Conservation (phyloP, 2,113 vertebrate species). For the Toxotes jaculatrix region DNA sequence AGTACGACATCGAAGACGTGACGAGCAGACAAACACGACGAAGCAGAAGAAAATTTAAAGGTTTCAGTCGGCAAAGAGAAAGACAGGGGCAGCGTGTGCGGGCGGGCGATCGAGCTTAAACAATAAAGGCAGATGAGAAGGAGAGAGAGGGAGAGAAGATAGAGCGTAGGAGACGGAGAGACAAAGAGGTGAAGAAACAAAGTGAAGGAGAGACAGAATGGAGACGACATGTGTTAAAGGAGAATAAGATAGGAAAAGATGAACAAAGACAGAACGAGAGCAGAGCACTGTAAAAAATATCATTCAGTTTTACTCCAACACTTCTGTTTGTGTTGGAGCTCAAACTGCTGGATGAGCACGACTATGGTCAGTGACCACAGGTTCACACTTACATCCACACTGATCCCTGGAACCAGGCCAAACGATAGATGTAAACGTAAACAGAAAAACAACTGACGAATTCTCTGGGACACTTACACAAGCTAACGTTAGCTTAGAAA, state of each 20-base stretch:
- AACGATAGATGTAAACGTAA: too few relatives aligned
- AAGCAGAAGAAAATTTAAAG: slow-evolving; percentile 47
- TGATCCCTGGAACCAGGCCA: too few relatives aligned
- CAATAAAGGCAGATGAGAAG: neutral
- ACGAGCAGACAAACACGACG: slow-evolving; percentile 56
- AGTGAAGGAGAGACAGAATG: slow-evolving; percentile 8
- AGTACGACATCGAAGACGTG: slow-evolving; percentile 41
- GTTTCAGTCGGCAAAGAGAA: slow-evolving; percentile 41
- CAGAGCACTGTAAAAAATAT: neutral
- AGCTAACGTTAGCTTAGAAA: too few relatives aligned
- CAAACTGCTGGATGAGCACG: too few relatives aligned
- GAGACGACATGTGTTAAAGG: slow-evolving; percentile 19
- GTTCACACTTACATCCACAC: too few relatives aligned
- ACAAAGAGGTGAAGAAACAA: slow-evolving; percentile 19
- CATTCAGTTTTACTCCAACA: neutral
- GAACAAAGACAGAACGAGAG: slow-evolving; percentile 50
- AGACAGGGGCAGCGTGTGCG: neutral
- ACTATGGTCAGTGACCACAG: too few relatives aligned
- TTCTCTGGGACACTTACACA: too few relatives aligned
- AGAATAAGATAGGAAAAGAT: slow-evolving; percentile 16
- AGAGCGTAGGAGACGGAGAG: neutral
- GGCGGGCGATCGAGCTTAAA: slow-evolving; percentile 16
- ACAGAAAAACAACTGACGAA: too few relatives aligned
- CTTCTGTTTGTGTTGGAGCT: too few relatives aligned
- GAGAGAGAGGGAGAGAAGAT: neutral